Evolutionary conservation across 2,888 invertebrate genomes (phyloP), one percentile per base, ranked within the genome.

Genomic region (Pyrocoelia pectoralis): DNA sequence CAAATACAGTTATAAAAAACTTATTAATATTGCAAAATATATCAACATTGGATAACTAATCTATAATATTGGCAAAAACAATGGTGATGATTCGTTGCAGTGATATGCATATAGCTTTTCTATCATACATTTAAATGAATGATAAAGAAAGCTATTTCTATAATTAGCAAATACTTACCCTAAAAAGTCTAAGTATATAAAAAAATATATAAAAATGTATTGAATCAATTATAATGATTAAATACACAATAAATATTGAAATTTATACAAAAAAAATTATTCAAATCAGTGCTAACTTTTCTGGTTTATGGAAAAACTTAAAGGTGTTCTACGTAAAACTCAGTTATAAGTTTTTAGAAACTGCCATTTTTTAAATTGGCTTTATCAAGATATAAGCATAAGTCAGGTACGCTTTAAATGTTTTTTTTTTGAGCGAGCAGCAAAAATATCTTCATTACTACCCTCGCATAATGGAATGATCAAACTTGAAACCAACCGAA

Each of bases 91-190:
- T 61, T 65, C 62, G 58, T 66, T 55, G 62, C 51, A 55, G 46
- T 57, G 54, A 75, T 72, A 68, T 69, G 73, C 73, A 73, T 71
- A 72, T 67, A 69, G 67, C 65, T 69, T 64, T 24, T 74, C 66
- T 73, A 69, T 71, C 70, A 69, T 72, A 72, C 61, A 71, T 69
- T 71, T 70, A 69, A 72, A 72, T 63, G 70, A 72, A 73, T 72
- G 70, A 77, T 76, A 78, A 76, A 81, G 80, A 81, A 80, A 80
- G 80, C 80, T 77, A 78, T 76, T 73, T 78, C 73, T 76, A 72
- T 64, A 70, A 68, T 52, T 71, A 70, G 65, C 49, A 73, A 76
- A 67, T 66, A 60, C 65, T 70, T 73, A 72, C 55, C 71, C 75
- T 78, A 79, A 67, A 67, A 56, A 59, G 66, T 59, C 52, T 66